Base-by-base conservation (phyloP, 2,113 vertebrate genomes). In the Lichenostomus cassidix region DNA sequence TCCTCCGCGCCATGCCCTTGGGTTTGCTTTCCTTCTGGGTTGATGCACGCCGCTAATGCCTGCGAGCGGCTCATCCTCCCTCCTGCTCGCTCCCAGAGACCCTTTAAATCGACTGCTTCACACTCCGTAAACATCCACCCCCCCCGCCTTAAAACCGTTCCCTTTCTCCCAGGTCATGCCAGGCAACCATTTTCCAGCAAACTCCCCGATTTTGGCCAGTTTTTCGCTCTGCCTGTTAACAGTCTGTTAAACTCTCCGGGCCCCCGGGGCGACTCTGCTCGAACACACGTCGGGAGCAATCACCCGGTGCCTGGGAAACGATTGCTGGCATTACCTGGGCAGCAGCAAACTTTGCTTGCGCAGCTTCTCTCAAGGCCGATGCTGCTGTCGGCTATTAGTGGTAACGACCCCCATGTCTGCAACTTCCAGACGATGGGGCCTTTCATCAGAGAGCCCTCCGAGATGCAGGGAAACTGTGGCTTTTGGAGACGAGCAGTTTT, bases 261-360 rank as follows among this genome's bases (percentile, higher is more conserved):
- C 42, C 64, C 60, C 55, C 3, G 10, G 62, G 60, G 81, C 10
- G 1, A 44, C 53, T 94, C 49, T 79, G 73, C 73, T 87, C 6
- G 4, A 73, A 62, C 16, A 10, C 64, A 76, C 2, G 24, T 84
- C 28, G 14, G 60, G 73, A 95, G 53, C 18, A 6, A 89, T 89
- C 5, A 15, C 37, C 78, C 12, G 1, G 60, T 12, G 31, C 55
- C 60, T 63, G 77, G 64, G 37, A 91, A 79, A 94, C 35, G 50
- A 73, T 39, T 91, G 62, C 37, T 87, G 77, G 79, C 84, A 39
- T 76, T 71, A 97, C 95, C 94, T 94, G 93, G 78, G 81, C 78
- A 94, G 89, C 25, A 62, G 87, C 65, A 95, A 95, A 94, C 91
- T 95, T 92, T 69, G 70, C 93, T 92, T 76, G 81, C 8, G 0